Conservation (phyloP, 2,113 vertebrate species). For the cat (Felis catus) region F.catus_Fca126_mat1.0 CM031427.1:20989001-20989500, state of each 20-base stretch:
- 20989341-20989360: neutral
- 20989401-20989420: neutral
- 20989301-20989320: conserved; percentile 14
- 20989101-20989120: too few species aligned
- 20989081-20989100: too few species aligned
- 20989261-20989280: neutral
- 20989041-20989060: too few species aligned
- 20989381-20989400: neutral
- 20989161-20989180: neutral
- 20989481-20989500: neutral
- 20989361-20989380: neutral
- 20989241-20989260: conserved; percentile 5
- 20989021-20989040: too few species aligned
- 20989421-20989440: neutral
- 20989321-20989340: neutral
- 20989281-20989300: conserved; percentile 25
- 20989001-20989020: too few species aligned
- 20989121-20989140: rapidly evolving
- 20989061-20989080: too few species aligned
- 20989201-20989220: neutral
- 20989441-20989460: neutral
- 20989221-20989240: neutral
- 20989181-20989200: neutral
- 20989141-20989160: rapidly evolving
- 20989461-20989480: neutral